These are phyloP conservation scores for Lynx canadensis DNA, from an alignment of 2,113 vertebrate genomes.

Conservation along the genomic window DNA sequence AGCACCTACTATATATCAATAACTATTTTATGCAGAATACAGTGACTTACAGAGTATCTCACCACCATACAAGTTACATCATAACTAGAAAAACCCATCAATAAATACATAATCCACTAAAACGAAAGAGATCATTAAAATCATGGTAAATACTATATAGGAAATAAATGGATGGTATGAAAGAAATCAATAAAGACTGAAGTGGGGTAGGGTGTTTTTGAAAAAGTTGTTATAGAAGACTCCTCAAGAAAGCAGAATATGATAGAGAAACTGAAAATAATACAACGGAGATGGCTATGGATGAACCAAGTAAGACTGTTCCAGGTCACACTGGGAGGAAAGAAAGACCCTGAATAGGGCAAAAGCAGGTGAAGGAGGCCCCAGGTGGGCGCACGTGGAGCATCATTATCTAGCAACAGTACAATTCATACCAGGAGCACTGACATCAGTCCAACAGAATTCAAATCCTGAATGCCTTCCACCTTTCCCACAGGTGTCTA, in stretches of 20 bases:
- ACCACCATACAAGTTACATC: neutral
- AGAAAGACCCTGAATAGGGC: neutral
- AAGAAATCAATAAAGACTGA: neutral
- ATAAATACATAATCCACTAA: neutral
- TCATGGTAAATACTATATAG: neutral
- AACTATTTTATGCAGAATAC: neutral
- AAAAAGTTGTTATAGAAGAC: neutral
- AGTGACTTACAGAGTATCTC: neutral
- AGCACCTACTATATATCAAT: neutral
- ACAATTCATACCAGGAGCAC: neutral
- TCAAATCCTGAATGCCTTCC: neutral
- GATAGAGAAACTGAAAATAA: neutral
- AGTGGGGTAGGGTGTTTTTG: neutral
- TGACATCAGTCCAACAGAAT: neutral
- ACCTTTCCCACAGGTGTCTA: neutral
- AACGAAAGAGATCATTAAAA: neutral
- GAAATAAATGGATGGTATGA: neutral
- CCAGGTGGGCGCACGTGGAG: fast-evolving
- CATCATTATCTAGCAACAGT: neutral
- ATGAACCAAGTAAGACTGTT: neutral
- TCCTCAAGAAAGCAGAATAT: neutral
- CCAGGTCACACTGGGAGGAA: neutral
- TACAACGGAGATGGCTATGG: neutral
- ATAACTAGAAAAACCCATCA: neutral
- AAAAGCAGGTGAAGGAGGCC: neutral